phyloP scores from a whole-genome alignment of 2,797 vertebrate genomes.

The Tapera naevia region DNA sequence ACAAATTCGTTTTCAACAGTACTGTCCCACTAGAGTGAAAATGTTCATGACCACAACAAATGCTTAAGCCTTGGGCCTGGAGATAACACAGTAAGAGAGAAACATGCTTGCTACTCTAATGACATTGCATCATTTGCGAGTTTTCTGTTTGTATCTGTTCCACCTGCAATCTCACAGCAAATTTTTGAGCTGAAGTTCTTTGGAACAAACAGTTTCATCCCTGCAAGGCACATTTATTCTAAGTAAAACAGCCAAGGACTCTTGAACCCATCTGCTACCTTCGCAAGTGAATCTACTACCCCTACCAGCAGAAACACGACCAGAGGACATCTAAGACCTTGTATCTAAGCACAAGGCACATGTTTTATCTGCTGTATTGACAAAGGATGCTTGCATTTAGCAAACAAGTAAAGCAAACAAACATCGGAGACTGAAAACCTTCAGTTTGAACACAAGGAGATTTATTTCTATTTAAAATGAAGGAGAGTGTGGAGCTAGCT shows the following conservation, averaged over 20 bases:
- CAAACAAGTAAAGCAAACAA: no score
- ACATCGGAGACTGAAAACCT: no score
- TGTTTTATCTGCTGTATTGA: no score
- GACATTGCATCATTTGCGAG: background rate
- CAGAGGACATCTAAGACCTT: background rate
- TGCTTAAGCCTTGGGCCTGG: no score
- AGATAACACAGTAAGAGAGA: no score
- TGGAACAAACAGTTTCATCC: accelerated
- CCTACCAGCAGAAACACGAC: background rate
- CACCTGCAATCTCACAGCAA: background rate
- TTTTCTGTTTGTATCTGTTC: background rate
- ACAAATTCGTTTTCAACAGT: no score
- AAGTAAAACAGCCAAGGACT: background rate
- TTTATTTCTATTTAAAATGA: no score
- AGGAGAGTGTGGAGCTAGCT: no score
- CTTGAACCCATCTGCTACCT: background rate
- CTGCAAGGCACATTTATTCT: background rate
- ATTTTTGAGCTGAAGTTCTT: background rate
- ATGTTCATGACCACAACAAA: no score
- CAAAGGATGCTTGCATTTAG: no score
- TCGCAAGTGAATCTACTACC: background rate
- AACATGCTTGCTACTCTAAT: background rate
- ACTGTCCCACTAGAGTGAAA: accelerated
- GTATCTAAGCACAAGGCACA: no score
- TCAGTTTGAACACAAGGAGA: no score